Evolutionary conservation across 2,113 vertebrate genomes (phyloP).

Genomic region (Colossoma macropomum): DNA sequence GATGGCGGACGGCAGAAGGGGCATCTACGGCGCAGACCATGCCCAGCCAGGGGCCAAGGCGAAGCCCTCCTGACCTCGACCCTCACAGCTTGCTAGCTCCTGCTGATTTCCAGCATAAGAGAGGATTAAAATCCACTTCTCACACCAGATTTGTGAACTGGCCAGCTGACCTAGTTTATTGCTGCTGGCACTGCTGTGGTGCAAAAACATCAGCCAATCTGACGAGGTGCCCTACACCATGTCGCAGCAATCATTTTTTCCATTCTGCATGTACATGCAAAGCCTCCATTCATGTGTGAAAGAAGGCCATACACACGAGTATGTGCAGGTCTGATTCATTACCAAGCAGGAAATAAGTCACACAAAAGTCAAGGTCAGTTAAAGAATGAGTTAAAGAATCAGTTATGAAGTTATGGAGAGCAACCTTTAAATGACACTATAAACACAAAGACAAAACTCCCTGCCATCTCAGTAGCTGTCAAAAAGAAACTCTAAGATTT

Average conservation of each 20-base stretch:
- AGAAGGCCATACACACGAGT: neutral
- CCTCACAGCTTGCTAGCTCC: neutral
- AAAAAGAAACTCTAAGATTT: neutral
- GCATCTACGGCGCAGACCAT: neutral
- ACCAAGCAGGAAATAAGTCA: neutral
- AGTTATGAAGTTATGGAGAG: neutral
- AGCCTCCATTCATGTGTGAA: slow-evolving; percentile 2
- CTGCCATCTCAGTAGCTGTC: neutral
- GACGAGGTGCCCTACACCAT: neutral
- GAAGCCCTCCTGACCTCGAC: neutral
- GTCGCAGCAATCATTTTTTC: slow-evolving; percentile 21
- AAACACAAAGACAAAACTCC: neutral
- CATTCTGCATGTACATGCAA: neutral
- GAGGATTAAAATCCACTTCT: slow-evolving; percentile 29
- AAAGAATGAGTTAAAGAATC: slow-evolving; percentile 28
- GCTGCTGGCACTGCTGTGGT: slow-evolving; percentile 7
- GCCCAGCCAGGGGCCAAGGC: neutral
- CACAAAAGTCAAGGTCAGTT: slow-evolving; percentile 22
- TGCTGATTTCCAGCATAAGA: slow-evolving; percentile 27
- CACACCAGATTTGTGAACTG: slow-evolving; percentile 27
- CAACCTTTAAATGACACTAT: slow-evolving; percentile 7
- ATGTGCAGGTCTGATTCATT: neutral
- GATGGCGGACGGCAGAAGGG: neutral
- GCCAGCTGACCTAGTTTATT: slow-evolving; percentile 36
- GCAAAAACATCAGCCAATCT: neutral